phyloP scores from a whole-genome alignment of 2,888 invertebrate species.

The Ptychoptera albimana region DNA sequence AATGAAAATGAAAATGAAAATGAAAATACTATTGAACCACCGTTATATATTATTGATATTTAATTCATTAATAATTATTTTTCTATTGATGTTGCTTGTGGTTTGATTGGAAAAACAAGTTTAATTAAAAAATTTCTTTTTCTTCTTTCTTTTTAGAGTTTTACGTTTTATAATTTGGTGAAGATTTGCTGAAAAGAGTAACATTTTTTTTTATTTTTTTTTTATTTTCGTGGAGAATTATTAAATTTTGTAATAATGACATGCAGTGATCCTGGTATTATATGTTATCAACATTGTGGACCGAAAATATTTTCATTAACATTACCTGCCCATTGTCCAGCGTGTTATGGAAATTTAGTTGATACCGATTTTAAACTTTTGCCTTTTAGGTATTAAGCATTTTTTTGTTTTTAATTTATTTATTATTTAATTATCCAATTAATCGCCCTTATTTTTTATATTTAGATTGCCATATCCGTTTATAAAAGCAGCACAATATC shows the following conservation, averaged over 20 bases:
- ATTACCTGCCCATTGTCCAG: constrained; percentile 62
- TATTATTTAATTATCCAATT: neutral
- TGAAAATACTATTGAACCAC: no score
- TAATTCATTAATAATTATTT: no score
- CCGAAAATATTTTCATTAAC: constrained; percentile 67
- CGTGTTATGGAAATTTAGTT: constrained; percentile 50
- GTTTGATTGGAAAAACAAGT: no score
- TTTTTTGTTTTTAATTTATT: neutral
- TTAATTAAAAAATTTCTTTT: no score
- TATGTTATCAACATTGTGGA: constrained; percentile 82
- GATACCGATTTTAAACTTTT: constrained; percentile 41
- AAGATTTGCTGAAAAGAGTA: no score
- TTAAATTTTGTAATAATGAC: constrained; percentile 10
- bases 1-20: no score
- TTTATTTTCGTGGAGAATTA: neutral
- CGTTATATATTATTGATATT: no score
- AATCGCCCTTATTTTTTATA: constrained; percentile 20
- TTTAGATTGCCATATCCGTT: constrained; percentile 73
- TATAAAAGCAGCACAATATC: constrained; percentile 60
- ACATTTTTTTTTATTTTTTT: neutral
- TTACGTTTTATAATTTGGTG: no score
- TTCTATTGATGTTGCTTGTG: no score
- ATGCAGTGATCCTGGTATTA: constrained; percentile 55
- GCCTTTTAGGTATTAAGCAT: constrained; percentile 49
- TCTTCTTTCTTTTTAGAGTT: no score